Evolutionary conservation across 2,797 vertebrate genomes (phyloP).

Genomic region (Crocodylus rhombifer): DNA sequence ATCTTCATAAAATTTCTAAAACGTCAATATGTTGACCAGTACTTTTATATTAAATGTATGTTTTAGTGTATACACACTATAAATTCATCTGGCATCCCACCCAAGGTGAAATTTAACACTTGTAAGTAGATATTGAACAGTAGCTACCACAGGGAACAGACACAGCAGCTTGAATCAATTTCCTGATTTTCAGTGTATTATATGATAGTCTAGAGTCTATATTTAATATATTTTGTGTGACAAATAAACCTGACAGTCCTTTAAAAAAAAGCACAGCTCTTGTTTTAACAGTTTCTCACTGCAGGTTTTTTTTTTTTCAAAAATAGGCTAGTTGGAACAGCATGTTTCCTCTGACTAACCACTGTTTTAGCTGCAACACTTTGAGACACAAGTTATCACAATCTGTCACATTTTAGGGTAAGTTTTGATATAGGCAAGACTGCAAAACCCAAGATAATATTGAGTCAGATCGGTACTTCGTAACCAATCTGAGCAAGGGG

Average conservation of each 20-base stretch:
- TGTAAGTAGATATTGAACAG: conserved; percentile 28
- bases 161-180: conserved; percentile 24
- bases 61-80: conserved; percentile 9
- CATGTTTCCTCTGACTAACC: conserved; percentile 16
- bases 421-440: background rate
- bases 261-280: background rate
- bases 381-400: background rate
- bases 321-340: background rate
- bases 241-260: conserved; percentile 28
- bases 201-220: conserved; percentile 8
- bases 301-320: background rate
- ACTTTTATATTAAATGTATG: background rate
- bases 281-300: background rate
- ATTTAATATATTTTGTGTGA: conserved; percentile 25
- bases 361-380: background rate
- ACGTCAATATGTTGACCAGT: background rate
- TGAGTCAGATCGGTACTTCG: background rate
- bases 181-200: conserved; percentile 22
- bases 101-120: conserved; percentile 48
- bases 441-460: background rate
- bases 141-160: background rate
- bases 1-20: conserved; percentile 33
- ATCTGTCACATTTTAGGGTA: background rate
- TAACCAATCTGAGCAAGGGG: background rate
- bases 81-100: conserved; percentile 29